Percentiles rank a stretch among this genome's conserved stretches.
phyloP scores from a whole-genome alignment of 2,797 vertebrate species.

The Zalophus californianus region DNA sequence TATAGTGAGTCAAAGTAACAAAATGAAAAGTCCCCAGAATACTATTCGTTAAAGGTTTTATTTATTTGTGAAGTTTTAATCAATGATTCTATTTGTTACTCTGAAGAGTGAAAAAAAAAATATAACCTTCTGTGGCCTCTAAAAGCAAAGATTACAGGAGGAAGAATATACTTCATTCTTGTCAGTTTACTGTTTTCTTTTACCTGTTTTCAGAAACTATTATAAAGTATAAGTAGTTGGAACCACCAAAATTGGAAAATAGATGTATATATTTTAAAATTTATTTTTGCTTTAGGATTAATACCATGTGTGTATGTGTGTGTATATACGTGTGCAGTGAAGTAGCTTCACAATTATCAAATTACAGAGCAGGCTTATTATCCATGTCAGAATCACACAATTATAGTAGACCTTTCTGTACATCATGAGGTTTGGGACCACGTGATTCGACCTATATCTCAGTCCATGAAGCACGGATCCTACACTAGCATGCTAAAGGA shows the following conservation, averaged over 20 bases:
- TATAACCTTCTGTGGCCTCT: not conserved
- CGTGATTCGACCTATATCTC: not conserved
- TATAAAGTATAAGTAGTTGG: not conserved
- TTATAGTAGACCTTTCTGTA: not conserved
- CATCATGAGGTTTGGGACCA: not conserved
- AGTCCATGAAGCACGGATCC: not conserved
- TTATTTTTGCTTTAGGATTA: not conserved
- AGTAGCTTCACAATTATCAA: not conserved
- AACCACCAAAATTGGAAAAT: not conserved
- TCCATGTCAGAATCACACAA: not conserved
- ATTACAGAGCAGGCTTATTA: not conserved
- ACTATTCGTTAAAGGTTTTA: slow-evolving; percentile 41
- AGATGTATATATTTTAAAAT: not conserved
- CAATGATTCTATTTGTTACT: slow-evolving; percentile 47
- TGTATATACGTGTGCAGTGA: not conserved
- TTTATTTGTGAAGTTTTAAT: slow-evolving; percentile 58
- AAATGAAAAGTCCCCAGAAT: slow-evolving; percentile 27
- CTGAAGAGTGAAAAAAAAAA: not conserved
- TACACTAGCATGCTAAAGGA: not conserved
- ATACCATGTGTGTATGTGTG: not conserved
- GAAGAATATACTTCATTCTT: not conserved
- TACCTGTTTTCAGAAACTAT: not conserved
- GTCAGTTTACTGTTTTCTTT: not conserved
- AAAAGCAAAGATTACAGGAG: not conserved
- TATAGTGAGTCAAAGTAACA: not conserved